phyloP scores from a whole-genome alignment of 2,888 invertebrate genomes.

The Cerceris ruficornis region DNA sequence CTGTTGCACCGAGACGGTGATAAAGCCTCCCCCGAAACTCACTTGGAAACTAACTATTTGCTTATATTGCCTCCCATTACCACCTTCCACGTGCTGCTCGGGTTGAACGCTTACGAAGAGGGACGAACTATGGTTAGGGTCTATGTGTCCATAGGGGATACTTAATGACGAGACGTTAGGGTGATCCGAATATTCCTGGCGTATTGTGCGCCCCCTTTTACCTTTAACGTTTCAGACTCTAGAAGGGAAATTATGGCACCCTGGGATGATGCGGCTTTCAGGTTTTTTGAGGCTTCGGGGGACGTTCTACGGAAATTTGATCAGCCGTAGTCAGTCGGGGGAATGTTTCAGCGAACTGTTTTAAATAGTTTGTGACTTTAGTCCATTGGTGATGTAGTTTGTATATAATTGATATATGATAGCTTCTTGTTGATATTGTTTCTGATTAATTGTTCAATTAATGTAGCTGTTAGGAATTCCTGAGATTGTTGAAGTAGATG shows the following conservation, averaged over 20 bases:
- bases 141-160: conserved; percentile 16
- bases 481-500: too few relatives aligned
- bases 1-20: conserved; percentile 55
- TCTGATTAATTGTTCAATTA: too few relatives aligned
- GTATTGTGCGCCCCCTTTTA: conserved; percentile 17
- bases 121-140: conserved; percentile 17
- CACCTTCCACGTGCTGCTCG: conserved; percentile 46
- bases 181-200: conserved; percentile 23
- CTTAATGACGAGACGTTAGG: conserved; percentile 34
- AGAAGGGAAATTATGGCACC: background rate
- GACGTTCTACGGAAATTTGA: too few relatives aligned
- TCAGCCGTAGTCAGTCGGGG: too few relatives aligned
- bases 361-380: too few relatives aligned
- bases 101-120: conserved; percentile 20
- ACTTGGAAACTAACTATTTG: conserved; percentile 62
- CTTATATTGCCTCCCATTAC: conserved; percentile 57
- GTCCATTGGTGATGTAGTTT: too few relatives aligned
- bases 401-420: too few relatives aligned
- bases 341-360: too few relatives aligned
- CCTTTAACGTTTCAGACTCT: background rate
- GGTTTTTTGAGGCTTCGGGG: background rate
- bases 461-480: too few relatives aligned
- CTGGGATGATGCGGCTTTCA: background rate
- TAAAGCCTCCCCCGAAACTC: conserved; percentile 57
- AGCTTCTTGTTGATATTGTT: too few relatives aligned